Evolutionary conservation across 2,797 vertebrate genomes (phyloP), one percentile per base, ranked within the genome.

Genomic region (Platyrinchus mystaceus): DNA sequence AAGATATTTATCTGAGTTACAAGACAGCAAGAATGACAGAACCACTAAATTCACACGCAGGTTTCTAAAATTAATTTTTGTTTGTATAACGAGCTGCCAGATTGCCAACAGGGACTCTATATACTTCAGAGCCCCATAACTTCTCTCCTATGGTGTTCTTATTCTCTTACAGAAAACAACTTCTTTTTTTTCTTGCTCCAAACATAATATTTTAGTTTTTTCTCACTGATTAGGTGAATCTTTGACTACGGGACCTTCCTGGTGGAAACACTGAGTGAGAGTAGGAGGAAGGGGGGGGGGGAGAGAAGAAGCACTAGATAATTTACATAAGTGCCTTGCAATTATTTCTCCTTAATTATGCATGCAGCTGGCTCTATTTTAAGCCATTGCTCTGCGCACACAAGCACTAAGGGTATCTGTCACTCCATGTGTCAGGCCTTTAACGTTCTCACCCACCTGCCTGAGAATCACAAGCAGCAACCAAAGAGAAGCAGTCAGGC

Each of bases 311-410:
- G 75, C 56, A 30, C 46, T 60, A 91, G 83, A 79, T 67, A 30
- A 84, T 95, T 94, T 94, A 47, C 83, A 70, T 93, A 95, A 94
- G 39, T 56, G 71, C 84, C 37, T n/a, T 66, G 92, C 93, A 96
- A 95, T 97, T 97, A 96, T 91, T 86, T 66, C 73, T 85, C 43
- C 92, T 89, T 95, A 94, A 94, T 97, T 96, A 96, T 96, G 94
- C 84, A 95, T 86, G 74, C 94, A 95, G 79, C 91, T 91, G 95
- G 89, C 81, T 94, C 93, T 97, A 95, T 97, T 97, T 97, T 97
- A 96, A 96, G 95, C 90, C 82, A 79, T 64, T 34, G 56, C 36
- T 12, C 14, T 23, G 68, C 18, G 7, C 66, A 87, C 92, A 86
- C 26, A n/a, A 79, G 78, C 84, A 68, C 89, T 50, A 26, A 74